Base-by-base conservation (phyloP, 2,113 vertebrate species). In the Pteronura brasiliensis region DNA sequence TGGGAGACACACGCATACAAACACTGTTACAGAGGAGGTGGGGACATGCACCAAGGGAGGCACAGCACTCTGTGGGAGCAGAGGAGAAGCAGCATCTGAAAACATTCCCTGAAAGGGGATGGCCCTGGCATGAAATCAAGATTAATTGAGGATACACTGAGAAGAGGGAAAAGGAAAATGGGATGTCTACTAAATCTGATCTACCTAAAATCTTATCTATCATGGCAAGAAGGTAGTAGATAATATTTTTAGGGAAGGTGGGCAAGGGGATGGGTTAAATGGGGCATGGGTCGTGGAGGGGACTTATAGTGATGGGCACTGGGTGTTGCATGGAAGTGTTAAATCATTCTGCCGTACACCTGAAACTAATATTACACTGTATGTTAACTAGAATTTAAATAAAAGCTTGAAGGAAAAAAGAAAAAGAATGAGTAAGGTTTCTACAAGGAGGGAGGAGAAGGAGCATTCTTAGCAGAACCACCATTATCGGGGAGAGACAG, bases 371-470 rank as follows among this genome's bases (percentile, higher is more conserved):
- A 44, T 17, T 76, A 76, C 3, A 29, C 42, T 77, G 12, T 74
- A 74, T 74, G 42, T 77, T 77, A 47, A 67, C 79, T 80, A 65
- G 25, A 4, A 23, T 77, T 82, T 80, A n/a, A 89, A 47, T 47
- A 77, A 77, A 77, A 77, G 27, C 27, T 47, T 77, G 74, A 44
- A 44, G 42, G 8, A 44, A 14, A 74, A 25, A 74, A n/a, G n/a
- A n/a, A 15, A 74, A 29, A 80, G 77, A 94, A 86, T 61, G 65
- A 76, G 55, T 52, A 71, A 59, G 49, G n/a, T 52, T 81, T 94
- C 57, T 69, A 20, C 1, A 90, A 82, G 82, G 29, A 76, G 4
- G 21, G 34, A 86, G 27, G 7, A 20, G 52, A 69, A 31, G 27
- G 1, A 52, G 25, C 49, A 59, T 67, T 83, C 27, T 55, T 93